Percentiles rank a stretch among this genome's conserved stretches.
Conservation (phyloP, 2,113 vertebrate species). For the Chamaetylas fuelleborni region DNA sequence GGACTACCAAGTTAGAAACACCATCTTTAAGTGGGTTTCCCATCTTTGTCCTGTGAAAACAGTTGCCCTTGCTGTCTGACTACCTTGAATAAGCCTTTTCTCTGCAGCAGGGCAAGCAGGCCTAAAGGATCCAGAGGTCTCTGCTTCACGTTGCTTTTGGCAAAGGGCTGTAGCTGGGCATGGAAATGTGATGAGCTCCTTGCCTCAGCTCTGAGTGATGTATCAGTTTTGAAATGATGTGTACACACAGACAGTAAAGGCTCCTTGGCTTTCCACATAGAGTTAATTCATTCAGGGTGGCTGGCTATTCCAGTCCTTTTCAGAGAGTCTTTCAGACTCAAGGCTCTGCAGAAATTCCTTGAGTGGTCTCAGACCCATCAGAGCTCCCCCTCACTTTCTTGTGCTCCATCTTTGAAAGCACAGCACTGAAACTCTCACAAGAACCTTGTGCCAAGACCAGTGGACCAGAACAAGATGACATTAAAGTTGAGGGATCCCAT, state of each 20-base stretch:
- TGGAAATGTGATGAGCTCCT: background rate
- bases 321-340: background rate
- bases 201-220: background rate
- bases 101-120: background rate
- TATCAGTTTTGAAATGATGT: background rate
- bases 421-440: background rate
- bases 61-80: background rate
- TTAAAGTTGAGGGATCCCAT: background rate
- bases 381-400: background rate
- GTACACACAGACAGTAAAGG: background rate
- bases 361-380: background rate
- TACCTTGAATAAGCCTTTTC: background rate
- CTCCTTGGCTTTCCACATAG: background rate
- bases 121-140: background rate
- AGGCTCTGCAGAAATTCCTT: background rate
- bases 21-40: background rate
- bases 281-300: background rate
- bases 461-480: background rate
- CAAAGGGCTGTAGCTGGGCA: background rate
- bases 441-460: background rate
- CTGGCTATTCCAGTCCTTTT: background rate
- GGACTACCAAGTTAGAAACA: background rate
- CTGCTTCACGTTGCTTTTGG: background rate
- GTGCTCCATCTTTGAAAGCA: background rate
- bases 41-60: background rate